Percentiles rank a stretch among this genome's conserved stretches.
Conservation (phyloP, 2,888 invertebrate genomes). For the Drosophila kuntzei region DNA sequence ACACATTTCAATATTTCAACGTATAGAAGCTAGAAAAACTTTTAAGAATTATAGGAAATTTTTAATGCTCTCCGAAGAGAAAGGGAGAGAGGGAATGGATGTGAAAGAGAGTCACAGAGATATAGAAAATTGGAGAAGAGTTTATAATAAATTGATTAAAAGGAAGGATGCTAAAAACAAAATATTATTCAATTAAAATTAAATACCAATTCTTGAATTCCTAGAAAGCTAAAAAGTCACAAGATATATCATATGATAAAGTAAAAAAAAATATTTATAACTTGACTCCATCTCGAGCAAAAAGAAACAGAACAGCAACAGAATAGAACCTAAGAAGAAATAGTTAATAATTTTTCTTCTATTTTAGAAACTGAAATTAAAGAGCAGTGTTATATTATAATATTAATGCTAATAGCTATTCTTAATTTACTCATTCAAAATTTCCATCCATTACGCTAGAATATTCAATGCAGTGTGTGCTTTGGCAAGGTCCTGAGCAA, state of each 20-base stretch:
- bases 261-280: background rate
- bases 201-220: background rate
- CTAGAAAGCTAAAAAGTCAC: background rate
- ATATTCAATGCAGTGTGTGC: slow-evolving; percentile 20
- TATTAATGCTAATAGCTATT: background rate
- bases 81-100: background rate
- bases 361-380: background rate
- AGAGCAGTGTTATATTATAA: background rate
- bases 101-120: background rate
- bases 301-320: background rate
- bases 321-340: background rate
- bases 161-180: background rate
- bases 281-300: background rate
- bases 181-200: background rate
- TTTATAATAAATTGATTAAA: background rate
- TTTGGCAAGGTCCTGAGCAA: slow-evolving; percentile 8
- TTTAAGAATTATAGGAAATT: background rate
- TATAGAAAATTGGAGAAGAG: background rate
- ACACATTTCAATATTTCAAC: background rate
- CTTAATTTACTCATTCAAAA: slow-evolving; percentile 1
- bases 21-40: background rate
- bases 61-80: background rate
- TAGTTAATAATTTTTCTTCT: background rate
- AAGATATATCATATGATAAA: no score
- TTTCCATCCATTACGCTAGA: slow-evolving; percentile 10